Evolutionary conservation across 2,797 vertebrate genomes (phyloP).

Genomic region (Etheostoma perlongum): DNA sequence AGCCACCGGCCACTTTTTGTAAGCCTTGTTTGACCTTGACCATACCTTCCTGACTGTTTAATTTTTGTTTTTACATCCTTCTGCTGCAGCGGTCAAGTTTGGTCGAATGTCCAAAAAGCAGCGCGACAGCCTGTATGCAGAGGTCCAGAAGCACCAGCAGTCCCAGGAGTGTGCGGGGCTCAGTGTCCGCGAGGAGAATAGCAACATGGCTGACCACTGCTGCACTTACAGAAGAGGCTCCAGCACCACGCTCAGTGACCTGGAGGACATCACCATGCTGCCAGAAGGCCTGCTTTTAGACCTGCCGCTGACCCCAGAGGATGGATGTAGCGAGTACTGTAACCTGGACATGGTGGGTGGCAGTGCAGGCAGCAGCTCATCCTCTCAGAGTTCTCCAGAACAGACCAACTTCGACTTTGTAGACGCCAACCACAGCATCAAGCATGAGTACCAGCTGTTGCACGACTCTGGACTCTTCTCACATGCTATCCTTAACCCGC

Average conservation of each 20-base stretch:
- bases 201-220: conserved; percentile 67
- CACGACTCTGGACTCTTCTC: conserved; percentile 87
- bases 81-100: conserved; percentile 90
- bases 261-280: conserved; percentile 89
- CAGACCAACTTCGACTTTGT: conserved; percentile 87
- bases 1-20: conserved; percentile 31
- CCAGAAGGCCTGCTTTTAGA: conserved; percentile 91
- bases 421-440: conserved; percentile 84
- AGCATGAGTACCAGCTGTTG: conserved; percentile 90
- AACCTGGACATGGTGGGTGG: conserved; percentile 87
- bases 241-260: conserved; percentile 86
- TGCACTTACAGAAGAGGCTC: conserved; percentile 89
- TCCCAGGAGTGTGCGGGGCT: conserved; percentile 81
- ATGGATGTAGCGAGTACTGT: conserved; percentile 85
- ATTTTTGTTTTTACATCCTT: background rate
- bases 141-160: conserved; percentile 95
- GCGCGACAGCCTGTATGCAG: conserved; percentile 92
- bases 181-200: conserved; percentile 61
- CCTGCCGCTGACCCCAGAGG: conserved; percentile 90
- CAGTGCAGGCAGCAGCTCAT: conserved; percentile 83
- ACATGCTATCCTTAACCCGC: conserved; percentile 76
- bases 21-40: background rate
- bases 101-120: conserved; percentile 97
- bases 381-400: conserved; percentile 90
- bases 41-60: conserved; percentile 14